Evolutionary conservation across 2,113 vertebrate species (phyloP), one percentile per base, ranked within the genome.

Genomic region (Crotalus tigris): DNA sequence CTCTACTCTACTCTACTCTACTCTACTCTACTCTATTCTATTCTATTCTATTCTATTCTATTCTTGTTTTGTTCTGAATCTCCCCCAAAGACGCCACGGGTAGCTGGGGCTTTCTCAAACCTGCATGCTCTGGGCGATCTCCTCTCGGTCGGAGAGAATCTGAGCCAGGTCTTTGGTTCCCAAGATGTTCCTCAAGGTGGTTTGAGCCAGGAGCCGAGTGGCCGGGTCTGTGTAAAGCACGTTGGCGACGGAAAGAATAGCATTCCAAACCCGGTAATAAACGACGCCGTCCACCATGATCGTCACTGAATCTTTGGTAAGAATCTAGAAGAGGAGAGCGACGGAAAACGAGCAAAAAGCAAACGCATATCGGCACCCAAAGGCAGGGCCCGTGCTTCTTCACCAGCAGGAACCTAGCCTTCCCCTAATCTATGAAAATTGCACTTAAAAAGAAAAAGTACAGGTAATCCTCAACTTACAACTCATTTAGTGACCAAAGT

Each of bases 91-190:
- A 33, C 3, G 4, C 39, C 0, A 1, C 1, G 0, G 26, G 3
- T 5, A 0, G 1, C 13, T 0, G 21, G 3, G 3, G n/a, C 21
- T 88, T 29, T 2, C 33, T 29, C 93, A 0, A 96, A 99, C 99
- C 98, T 99, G 99, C 99, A 99, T 99, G 94, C 97, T 98, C 96
- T 98, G 99, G 0, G 99, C 99, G 0, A 99, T 99, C 85, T 99
- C 99, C 92, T 99, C 99, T 0, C 99, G 98, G 95, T 99, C 99
- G 0, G 99, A 99, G 93, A 99, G 98, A 95, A 99, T 99, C 98
- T 99, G 97, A 3, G 99, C 96, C 92, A 99, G 98, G 97, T 98
- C 99, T 96, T 99, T 99, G 95, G 99, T 99, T 15, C 99, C 99
- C 96, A 99, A 97, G 1, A 99, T 99, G 0, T 99, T 99, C 96